Base-by-base conservation (phyloP, 2,888 invertebrate species). In the Entomobrya multifasciata region DNA sequence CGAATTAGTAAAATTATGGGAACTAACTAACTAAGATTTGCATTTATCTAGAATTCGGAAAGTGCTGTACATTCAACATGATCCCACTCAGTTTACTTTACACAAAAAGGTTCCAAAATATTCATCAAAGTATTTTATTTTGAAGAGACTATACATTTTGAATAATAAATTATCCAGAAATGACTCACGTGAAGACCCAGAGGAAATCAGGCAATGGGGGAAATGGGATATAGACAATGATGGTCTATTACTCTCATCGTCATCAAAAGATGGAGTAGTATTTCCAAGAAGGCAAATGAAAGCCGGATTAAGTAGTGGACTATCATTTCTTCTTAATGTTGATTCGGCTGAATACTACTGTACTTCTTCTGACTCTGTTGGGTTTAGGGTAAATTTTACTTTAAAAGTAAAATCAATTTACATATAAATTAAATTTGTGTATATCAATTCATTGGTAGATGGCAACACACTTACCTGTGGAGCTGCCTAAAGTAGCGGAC, bases 1-100 rank as follows among this genome's bases (percentile, higher is more conserved):
- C 8, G 8, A 70, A 20, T 22, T 57, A 49, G 3, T 30, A 65
- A 65, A n/a, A n/a, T n/a, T n/a, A n/a, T n/a, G n/a, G n/a, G n/a
- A n/a, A n/a, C n/a, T n/a, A n/a, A n/a, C n/a, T n/a, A n/a, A n/a
- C n/a, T n/a, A n/a, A n/a, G n/a, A n/a, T n/a, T n/a, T n/a, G n/a
- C n/a, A n/a, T 78, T 47, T 65, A 55, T 44, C 25, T 15, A 85
- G 97, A 97, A 91, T 96, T 96, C 92, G 97, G 97, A n/a, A 85
- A 85, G 47, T 97, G 97, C 92, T 97, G 97, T 92, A 95, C 96
- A 0, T 97, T 97, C 92, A 97, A 97, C 92, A 94, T 95, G n/a
- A 94, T 97, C 4, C 95, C 96, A 88, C 93, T 95, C 0, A 94
- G 86, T 15, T 47, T 89, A 2, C 83, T 90, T 6, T 86, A 80